Evolutionary conservation across 2,113 vertebrate species (phyloP), one percentile per base, ranked within the genome.

Genomic region (Sapayoa aenigma): DNA sequence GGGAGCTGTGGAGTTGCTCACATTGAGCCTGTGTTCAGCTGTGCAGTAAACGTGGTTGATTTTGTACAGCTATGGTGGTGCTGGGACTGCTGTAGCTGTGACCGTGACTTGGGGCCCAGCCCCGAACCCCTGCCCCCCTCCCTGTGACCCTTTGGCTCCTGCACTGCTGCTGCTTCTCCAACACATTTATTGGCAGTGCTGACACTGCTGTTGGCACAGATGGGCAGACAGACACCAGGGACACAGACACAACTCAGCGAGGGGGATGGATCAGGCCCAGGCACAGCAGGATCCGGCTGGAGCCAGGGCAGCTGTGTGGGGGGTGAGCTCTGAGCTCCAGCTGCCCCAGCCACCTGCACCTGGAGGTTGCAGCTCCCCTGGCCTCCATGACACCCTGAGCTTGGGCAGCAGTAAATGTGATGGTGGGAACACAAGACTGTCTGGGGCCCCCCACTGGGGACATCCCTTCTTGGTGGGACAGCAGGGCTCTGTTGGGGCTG

Each of bases 21-120:
- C 94, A 96, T 97, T 97, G 96, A 97, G 96, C 96, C 46, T 15
- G 58, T 76, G 82, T 93, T 92, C 46, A 52, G 39, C 85, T 76
- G 92, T 92, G 94, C 95, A 93, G 79, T 97, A 96, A 96, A 96
- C 0, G 33, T 91, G 59, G 60, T 68, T 82, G 35, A 63, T 92
- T 96, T 96, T 94, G 50, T 96, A 96, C 21, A 37, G 6, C n/a
- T 30, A 33, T 63, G 60, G 49, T 49, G 35, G 31, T 37, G 1
- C 41, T 2, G 3, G 71, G 21, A 1, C 30, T 1, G 53, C 9
- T 0, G 1, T 27, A 30, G 60, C 24, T 30, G 39, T 5, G 18
- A 18, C 20, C 2, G 7, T 19, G 21, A 5, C 37, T 6, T 3
- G 5, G 31, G 27, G 9, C 23, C 27, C 4, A 0, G 17, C 5